These are phyloP conservation scores for Menidia beryllina DNA, from an alignment of 2,113 vertebrate species.

Conservation along the genomic window DNA sequence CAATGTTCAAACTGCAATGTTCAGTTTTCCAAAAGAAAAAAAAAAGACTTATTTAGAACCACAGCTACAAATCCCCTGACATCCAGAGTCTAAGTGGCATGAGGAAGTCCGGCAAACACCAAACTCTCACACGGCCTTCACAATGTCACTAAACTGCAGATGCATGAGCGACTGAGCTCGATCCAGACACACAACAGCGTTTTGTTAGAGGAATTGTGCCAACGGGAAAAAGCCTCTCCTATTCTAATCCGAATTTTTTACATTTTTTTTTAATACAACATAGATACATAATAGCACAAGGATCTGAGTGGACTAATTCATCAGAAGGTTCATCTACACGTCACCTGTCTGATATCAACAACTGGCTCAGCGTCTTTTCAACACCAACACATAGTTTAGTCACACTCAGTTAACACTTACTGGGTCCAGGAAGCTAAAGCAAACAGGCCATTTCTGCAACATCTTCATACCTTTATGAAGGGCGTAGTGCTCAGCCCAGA, in stretches of 20 bases:
- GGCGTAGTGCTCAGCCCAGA: not conserved
- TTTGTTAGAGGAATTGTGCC: not conserved
- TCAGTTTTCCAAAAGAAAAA: not conserved
- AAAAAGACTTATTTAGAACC: not conserved
- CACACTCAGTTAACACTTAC: not conserved
- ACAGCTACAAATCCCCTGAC: not conserved
- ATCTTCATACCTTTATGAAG: conserved; percentile 2
- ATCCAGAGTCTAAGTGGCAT: too few species aligned
- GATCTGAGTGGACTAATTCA: too few species aligned
- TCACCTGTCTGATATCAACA: too few species aligned
- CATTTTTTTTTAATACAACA: too few species aligned
- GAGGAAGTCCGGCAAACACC: not conserved
- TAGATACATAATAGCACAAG: too few species aligned
- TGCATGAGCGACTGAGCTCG: not conserved
- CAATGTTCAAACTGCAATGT: not conserved
- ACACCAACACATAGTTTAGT: too few species aligned
- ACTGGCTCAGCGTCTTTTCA: too few species aligned
- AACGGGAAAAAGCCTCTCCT: too few species aligned
- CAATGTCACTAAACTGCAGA: not conserved
- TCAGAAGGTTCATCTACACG: too few species aligned
- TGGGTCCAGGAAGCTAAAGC: not conserved
- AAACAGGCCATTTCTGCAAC: not conserved
- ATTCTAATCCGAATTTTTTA: too few species aligned
- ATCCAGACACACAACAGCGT: not conserved
- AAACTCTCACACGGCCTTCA: conserved; percentile 10